Evolutionary conservation across 2,888 invertebrate species (phyloP).

Genomic region (Rhagophthalmus giganteus): DNA sequence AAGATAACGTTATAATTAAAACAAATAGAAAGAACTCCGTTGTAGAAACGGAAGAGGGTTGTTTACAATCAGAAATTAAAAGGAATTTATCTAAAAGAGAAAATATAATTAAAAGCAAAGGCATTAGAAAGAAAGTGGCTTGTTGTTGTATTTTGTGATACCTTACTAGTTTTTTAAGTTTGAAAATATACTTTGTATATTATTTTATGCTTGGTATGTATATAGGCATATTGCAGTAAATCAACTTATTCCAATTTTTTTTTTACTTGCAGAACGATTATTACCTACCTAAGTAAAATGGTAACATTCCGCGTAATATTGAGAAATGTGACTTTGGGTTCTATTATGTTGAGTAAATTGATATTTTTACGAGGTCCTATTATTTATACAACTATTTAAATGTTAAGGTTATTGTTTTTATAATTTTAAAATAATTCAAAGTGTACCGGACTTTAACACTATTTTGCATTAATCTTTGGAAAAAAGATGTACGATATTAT

Average conservation of each 20-base stretch:
- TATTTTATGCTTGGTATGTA: conserved; percentile 22
- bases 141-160: conserved; percentile 29
- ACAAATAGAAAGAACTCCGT: conserved; percentile 2
- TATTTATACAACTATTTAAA: too few relatives aligned
- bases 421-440: too few relatives aligned
- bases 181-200: conserved; percentile 24
- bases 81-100: conserved; percentile 8
- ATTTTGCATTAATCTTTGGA: too few relatives aligned
- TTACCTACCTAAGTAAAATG: too few relatives aligned
- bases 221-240: conserved; percentile 3
- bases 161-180: conserved; percentile 16
- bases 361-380: too few relatives aligned
- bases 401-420: too few relatives aligned
- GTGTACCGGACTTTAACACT: too few relatives aligned
- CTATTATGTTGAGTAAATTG: too few relatives aligned
- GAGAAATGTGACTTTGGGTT: too few relatives aligned
- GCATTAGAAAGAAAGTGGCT: conserved; percentile 24
- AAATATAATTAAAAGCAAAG: conserved; percentile 18
- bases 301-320: too few relatives aligned
- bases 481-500: too few relatives aligned
- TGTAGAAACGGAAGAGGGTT: conserved; percentile 14
- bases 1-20: conserved; percentile 9
- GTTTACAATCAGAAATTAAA: conserved; percentile 10
- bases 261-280: too few relatives aligned
- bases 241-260: conserved; percentile 13